phyloP scores from a whole-genome alignment of 37 sponge, comb jelly and placozoan genomes.

The Cliona cf. orientalis region DNA sequence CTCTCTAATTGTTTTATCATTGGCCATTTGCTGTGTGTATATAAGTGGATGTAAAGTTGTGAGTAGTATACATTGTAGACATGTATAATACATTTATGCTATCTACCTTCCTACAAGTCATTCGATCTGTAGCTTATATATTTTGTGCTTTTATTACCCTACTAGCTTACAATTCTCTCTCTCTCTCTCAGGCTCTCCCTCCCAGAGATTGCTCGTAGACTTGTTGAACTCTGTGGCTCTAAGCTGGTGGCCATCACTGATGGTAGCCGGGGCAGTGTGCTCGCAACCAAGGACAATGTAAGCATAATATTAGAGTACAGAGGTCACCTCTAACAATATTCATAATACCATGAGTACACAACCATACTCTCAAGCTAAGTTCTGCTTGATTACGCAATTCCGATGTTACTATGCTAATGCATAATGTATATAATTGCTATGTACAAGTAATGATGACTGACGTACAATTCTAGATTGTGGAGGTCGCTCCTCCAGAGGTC shows the following conservation, averaged over 20 bases:
- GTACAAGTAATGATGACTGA: no score
- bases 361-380: not conserved
- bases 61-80: no score
- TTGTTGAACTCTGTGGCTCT: slow-evolving; percentile 65
- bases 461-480: slow-evolving; percentile 48
- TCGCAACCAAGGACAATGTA: slow-evolving; percentile 62
- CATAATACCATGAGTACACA: not conserved
- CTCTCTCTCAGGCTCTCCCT: not conserved
- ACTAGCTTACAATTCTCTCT: not conserved
- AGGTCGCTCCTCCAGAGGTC: slow-evolving; percentile 57
- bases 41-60: no score
- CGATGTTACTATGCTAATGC: no score
- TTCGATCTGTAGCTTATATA: no score
- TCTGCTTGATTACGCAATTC: no score
- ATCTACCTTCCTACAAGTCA: no score
- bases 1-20: no score
- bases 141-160: no score
- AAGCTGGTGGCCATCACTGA: slow-evolving; percentile 83
- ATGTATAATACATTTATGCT: no score
- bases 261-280: slow-evolving; percentile 53
- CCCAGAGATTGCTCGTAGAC: slow-evolving; percentile 4
- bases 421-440: no score
- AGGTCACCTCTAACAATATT: not conserved
- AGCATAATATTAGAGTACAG: slow-evolving; percentile 5
- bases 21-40: no score